Evolutionary conservation across 1,140 invertebrate species (phyloP), one percentile per base, ranked within the genome.

Genomic region (Maniola jurtina): DNA sequence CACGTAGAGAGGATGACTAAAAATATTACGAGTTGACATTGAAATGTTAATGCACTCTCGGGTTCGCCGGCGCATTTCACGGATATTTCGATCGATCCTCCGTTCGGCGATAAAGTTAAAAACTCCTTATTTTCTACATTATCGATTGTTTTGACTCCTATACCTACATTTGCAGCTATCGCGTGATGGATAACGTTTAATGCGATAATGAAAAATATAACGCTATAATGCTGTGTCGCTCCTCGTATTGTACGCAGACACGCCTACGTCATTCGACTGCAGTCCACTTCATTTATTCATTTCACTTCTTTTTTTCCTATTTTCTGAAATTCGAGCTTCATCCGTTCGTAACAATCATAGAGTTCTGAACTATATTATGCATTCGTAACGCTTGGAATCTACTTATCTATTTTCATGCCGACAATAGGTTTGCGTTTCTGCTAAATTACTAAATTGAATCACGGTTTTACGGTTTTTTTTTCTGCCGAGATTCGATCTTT

Each of bases 21-120:
- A 90, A 89, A 90, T 90, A 88, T 86, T 86, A 76, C 83, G 79
- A 74, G 83, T 83, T 89, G 88, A 90, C 88, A 90, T 89, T 90
- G 88, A 88, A 86, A 84, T 87, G 88, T 90, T 89, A 89, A 87
- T 88, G 88, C 88, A 90, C 88, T 80, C 86, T 73, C 56, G 72
- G 63, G 67, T 72, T 68, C 77, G 74, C 69, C 72, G 76, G 72
- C 77, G 80, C 80, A 79, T 81, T 84, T 84, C 80, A 81, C 80
- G 80, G 63, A 79, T 80, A 80, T 81, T 81, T 80, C 72, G 69
- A 71, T 73, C 72, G 67, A 77, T 75, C 42, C 64, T 68, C 62
- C 59, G 61, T 57, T 66, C 52, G 61, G 69, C 72, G 73, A 76
- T 84, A 79, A 77, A 80, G 80, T 76, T 67, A 65, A 69, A 70